Evolutionary conservation across 2,888 invertebrate genomes (phyloP).

Genomic region (Fragum whitleyi): DNA sequence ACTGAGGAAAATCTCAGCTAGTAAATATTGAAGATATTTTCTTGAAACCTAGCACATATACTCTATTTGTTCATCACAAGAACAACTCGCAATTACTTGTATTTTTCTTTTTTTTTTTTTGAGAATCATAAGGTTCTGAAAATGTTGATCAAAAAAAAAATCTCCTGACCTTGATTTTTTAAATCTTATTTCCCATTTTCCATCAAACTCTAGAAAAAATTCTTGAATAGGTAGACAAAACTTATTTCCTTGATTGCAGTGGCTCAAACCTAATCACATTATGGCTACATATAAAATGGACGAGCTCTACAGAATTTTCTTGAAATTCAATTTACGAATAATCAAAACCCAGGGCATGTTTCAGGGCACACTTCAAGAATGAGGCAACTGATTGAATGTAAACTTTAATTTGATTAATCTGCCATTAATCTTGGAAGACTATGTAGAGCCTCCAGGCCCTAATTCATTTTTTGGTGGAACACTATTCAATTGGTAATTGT

Average conservation of each 20-base stretch:
- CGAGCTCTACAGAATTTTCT: constrained; percentile 50
- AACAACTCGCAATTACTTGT: no score
- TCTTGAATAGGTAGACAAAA: constrained; percentile 48
- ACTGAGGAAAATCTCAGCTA: no score
- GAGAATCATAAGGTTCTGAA: no score
- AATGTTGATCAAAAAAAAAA: no score
- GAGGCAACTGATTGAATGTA: constrained; percentile 50
- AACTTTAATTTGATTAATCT: constrained; percentile 63
- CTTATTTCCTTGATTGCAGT: constrained; percentile 48
- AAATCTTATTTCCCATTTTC: background rate
- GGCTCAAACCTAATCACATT: constrained; percentile 52
- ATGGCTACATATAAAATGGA: constrained; percentile 46
- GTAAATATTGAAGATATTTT: no score
- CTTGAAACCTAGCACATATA: no score
- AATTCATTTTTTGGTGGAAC: constrained; percentile 31
- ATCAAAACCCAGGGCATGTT: constrained; percentile 64
- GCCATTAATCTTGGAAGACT: constrained; percentile 55
- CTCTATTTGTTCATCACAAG: no score
- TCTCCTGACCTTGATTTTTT: no score
- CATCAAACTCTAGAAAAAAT: background rate
- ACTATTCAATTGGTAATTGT: constrained; percentile 21
- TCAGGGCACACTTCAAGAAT: constrained; percentile 45
- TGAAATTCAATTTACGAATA: constrained; percentile 59
- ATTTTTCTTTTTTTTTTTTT: no score
- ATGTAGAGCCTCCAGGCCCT: constrained; percentile 36